Percentiles rank a stretch among this genome's conserved stretches.
Conservation (phyloP, 2,113 vertebrate species). For the Orthonyx spaldingii region DNA sequence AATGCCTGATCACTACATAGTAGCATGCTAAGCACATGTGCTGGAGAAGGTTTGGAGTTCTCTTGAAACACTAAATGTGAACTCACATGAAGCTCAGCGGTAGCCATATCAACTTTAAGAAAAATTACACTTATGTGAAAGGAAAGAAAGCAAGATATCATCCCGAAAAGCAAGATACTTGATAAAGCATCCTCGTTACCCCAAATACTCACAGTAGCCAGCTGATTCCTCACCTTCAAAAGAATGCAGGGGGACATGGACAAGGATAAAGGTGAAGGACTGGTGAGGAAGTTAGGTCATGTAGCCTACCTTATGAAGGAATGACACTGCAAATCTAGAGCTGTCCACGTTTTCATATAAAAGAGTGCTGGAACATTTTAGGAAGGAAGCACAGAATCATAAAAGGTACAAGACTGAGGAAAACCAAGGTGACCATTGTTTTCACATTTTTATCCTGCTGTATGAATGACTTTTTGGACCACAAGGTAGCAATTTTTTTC, state of each 20-base stretch:
- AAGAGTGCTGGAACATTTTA: not conserved
- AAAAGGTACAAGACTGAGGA: not conserved
- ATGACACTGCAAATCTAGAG: not conserved
- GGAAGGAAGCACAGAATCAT: not conserved
- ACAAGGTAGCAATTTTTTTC: not conserved
- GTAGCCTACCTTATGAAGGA: not conserved
- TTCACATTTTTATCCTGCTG: not conserved
- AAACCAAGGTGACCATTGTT: not conserved
- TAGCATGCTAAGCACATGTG: not conserved
- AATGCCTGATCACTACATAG: not conserved
- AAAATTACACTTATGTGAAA: not conserved
- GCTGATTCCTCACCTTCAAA: not conserved
- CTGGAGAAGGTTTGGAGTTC: not conserved
- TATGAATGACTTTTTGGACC: not conserved
- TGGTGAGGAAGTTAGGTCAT: not conserved
- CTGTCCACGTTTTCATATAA: not conserved
- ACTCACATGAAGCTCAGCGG: not conserved
- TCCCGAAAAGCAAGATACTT: not conserved
- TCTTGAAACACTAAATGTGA: not conserved
- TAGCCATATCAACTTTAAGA: not conserved
- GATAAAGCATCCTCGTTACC: not conserved
- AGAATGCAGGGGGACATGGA: fast-evolving
- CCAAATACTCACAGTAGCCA: not conserved
- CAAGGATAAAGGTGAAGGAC: not conserved
- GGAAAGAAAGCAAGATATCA: not conserved